Evolutionary conservation across 1,140 invertebrate species (phyloP).

Genomic region (Bombus haemorrhoidalis): DNA sequence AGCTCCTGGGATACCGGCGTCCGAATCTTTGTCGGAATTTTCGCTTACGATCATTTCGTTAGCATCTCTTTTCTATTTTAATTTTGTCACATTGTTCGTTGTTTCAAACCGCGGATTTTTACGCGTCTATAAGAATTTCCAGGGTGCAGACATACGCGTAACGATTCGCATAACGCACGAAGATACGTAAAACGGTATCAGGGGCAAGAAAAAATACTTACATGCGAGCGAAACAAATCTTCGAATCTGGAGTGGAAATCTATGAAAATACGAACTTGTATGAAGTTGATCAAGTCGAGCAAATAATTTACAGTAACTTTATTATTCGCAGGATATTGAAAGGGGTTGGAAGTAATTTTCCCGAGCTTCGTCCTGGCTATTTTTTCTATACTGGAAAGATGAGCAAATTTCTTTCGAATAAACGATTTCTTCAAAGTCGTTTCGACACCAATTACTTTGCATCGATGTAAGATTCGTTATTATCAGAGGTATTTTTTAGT

Average conservation of each 20-base stretch:
- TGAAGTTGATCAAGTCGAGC: not conserved
- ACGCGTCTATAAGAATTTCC: not conserved
- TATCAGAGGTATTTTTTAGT: not conserved
- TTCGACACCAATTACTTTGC: not conserved
- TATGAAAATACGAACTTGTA: not conserved
- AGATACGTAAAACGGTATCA: not conserved
- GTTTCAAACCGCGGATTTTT: not conserved
- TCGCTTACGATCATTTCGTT: not conserved
- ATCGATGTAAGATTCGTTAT: not conserved
- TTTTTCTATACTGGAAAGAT: not conserved
- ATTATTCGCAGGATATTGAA: not conserved
- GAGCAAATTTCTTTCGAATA: not conserved
- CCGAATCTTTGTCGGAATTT: not conserved
- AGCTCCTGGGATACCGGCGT: not conserved
- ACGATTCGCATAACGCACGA: too few species aligned
- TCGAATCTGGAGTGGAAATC: not conserved
- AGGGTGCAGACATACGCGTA: not conserved
- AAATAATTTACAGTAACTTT: not conserved
- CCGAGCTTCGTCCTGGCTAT: rapidly evolving
- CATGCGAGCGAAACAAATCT: too few species aligned
- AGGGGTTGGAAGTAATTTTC: not conserved
- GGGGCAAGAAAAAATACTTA: not conserved
- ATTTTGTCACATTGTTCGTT: not conserved
- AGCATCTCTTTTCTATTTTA: not conserved
- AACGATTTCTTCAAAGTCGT: not conserved